Conservation (phyloP, 2,113 vertebrate genomes). For the Hyla sarda region DNA sequence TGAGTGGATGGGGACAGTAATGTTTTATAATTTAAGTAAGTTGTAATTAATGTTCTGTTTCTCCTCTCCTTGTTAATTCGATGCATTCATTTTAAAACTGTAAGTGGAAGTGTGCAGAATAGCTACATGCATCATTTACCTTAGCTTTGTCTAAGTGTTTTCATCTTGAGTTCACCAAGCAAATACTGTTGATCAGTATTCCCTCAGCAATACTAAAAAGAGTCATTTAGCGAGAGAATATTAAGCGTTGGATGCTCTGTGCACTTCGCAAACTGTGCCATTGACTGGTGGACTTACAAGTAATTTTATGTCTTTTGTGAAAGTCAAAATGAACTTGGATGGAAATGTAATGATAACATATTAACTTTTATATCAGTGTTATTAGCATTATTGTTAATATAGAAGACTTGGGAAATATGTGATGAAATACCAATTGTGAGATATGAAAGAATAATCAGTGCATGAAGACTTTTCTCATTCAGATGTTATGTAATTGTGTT, state of each 20-base stretch:
- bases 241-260: not conserved
- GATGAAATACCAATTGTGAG: not conserved
- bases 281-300: not conserved
- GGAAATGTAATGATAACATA: not conserved
- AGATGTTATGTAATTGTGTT: no score
- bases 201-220: not conserved
- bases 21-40: constrained; percentile 3
- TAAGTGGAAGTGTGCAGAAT: not conserved
- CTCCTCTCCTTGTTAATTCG: constrained; percentile 17
- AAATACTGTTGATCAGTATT: constrained; percentile 40
- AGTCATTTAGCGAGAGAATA: constrained; percentile 19
- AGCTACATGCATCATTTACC: constrained; percentile 21
- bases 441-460: not conserved
- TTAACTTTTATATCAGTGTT: not conserved
- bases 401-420: not conserved
- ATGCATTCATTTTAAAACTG: not conserved
- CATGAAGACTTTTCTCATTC: no score
- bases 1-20: not conserved
- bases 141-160: constrained; percentile 15
- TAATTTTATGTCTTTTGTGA: not conserved
- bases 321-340: not conserved
- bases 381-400: not conserved
- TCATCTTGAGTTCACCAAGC: constrained; percentile 2
- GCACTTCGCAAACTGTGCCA: not conserved
- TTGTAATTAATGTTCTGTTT: constrained; percentile 3